phyloP scores from a whole-genome alignment of 2,797 vertebrate genomes.

The Melanotaenia trifasciata region DNA sequence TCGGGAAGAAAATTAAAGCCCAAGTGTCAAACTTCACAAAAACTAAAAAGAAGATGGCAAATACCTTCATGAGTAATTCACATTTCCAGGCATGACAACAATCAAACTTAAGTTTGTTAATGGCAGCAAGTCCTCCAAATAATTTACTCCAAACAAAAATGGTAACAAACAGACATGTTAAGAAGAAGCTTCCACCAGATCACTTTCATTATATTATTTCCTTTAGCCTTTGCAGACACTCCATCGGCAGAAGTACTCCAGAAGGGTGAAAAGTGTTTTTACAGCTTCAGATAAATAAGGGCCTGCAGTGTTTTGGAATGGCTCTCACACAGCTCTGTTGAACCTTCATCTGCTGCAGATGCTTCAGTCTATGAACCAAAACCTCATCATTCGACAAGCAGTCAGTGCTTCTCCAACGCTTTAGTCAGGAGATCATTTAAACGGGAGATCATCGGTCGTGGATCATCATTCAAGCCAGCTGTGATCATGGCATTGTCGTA shows the following conservation, averaged over 20 bases:
- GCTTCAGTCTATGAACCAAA: conserved; percentile 20
- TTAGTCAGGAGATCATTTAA: conserved; percentile 91
- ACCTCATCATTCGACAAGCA: not conserved
- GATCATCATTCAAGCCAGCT: conserved; percentile 93
- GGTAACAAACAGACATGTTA: not conserved
- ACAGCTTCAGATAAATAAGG: conserved; percentile 14
- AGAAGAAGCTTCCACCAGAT: conserved; percentile 11
- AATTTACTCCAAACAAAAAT: not conserved
- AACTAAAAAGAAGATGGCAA: not conserved
- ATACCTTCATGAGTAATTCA: not conserved
- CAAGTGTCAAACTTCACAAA: not conserved
- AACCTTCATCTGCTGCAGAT: not conserved
- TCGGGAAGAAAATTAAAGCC: not conserved
- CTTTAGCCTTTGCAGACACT: conserved; percentile 9
- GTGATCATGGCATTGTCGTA: conserved; percentile 97
- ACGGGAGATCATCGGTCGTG: conserved; percentile 91
- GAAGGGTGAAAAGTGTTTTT: conserved; percentile 1
- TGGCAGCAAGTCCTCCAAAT: not conserved
- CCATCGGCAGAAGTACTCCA: conserved; percentile 2
- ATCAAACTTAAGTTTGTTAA: not conserved
- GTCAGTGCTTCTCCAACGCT: conserved; percentile 89
- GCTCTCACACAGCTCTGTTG: not conserved
- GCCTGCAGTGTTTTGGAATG: not conserved
- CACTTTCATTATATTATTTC: conserved; percentile 3
- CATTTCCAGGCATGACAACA: not conserved